Base-by-base conservation (phyloP, 92 coral and sea anemone species). In the Zoanthus sociatus region DNA sequence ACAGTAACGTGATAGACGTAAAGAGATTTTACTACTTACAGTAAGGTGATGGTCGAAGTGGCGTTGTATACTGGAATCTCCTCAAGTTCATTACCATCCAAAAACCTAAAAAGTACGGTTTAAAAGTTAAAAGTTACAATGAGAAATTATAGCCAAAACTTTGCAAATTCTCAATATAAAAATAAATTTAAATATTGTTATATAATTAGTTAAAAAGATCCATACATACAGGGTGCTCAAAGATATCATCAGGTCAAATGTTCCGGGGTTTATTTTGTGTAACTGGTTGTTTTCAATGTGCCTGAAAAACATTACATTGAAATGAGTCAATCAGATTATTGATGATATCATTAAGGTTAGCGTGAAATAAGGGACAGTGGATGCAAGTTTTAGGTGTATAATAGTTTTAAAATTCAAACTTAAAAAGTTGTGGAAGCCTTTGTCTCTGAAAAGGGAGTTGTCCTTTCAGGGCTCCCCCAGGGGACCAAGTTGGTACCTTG, bases 171-270 rank as follows among this genome's bases (percentile, higher is more conserved):
- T 63, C 21, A 6, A 16, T 63, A 7, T 11, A n/a, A 0, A 63
- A 17, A 16, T 7, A 63, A 63, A 7, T 14, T 63, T 16, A 5
- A 61, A 15, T 5, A 7, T 13, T 13, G 6, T 63, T 16, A 0
- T 13, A 20, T 17, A 16, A 13, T 15, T 63, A 50, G 55, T 37
- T 70, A 18, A 4, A 45, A 37, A 37, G 4, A 2, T 37, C 42
- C 42, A 37, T 78, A 78, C 84, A 58, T 61, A 78, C 84, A 78
- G 67, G 5, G 73, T 10, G 71, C 44, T 33, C 37, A 78, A 78
- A 21, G 84, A 78, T 17, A 33, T 6, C 47, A 78, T 45, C 14
- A 11, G 3, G 46, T 78, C 84, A 58, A 78, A 78, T 16, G 84
- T 63, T 8, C 55, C 72, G 3, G 84, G 84, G 8, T 9, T 14